Base-by-base conservation (phyloP, 2,113 vertebrate species). In the Myotis davidii region DNA sequence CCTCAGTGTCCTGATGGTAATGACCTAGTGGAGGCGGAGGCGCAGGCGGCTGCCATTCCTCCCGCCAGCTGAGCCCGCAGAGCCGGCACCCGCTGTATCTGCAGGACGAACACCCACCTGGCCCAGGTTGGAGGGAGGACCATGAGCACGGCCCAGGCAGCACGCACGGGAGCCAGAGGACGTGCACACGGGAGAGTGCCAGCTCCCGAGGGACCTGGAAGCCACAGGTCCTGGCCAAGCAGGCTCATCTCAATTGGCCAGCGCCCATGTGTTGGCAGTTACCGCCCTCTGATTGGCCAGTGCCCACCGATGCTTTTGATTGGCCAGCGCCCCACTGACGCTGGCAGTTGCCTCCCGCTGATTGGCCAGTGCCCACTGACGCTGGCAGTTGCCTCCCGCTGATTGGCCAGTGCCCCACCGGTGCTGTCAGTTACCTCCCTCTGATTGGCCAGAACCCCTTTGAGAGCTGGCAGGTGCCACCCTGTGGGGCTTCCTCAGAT, bases 1-100 rank as follows among this genome's bases (percentile, higher is more conserved):
- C 1, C 0, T 0, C 56, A 0, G 9, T 9, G 0, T 12, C 16
- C 6, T 2, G 10, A 17, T 3, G 5, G 5, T 3, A 25, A 2
- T 1, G 67, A 59, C 29, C 48, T 23, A 23, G 54, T 21, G 21
- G 54, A 23, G 7, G 2, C 20, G 72, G 34, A 18, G 4, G 32
- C 9, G 0, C 29, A 23, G 27, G 32, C 5, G 1, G 1, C 23
- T 3, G 25, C 3, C 50, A 23, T 20, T 2, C 70, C 64, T 52
- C 23, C 17, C 7, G 65, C 27, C 59, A 3, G 29, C 27, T n/a
- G 65, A 48, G 32, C 67, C 50, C 10, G 0, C 52, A 29, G 65
- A 37, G 32, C 82, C 56, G 21, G 69, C 69, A 18, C 0, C 1
- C 13, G 42, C 59, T n/a, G 3, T 27, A 12, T 18, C 81, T 56